Conservation (phyloP, 2,888 invertebrate species). For the Drosophila pegasa region DNA sequence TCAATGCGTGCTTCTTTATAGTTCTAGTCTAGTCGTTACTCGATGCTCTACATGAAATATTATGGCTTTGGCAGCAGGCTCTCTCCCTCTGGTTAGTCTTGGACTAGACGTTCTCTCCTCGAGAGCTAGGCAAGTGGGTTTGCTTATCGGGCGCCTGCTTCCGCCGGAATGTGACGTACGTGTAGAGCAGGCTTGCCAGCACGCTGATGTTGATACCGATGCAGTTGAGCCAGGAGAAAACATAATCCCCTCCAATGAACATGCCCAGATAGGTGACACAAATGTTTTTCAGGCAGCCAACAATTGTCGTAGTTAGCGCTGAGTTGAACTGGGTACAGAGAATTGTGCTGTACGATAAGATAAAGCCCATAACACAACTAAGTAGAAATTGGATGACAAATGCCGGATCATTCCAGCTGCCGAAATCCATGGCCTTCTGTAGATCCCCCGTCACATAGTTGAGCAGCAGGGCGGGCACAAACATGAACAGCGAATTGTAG, state of each 20-base stretch:
- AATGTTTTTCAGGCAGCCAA: conserved; percentile 99
- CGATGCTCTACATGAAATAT: conserved; percentile 32
- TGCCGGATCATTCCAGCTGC: conserved; percentile 90
- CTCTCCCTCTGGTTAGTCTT: conserved; percentile 12
- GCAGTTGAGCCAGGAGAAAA: conserved; percentile 97
- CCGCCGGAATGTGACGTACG: conserved; percentile 91
- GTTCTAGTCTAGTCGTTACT: conserved; percentile 14
- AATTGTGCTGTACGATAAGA: conserved; percentile 97
- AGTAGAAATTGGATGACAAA: conserved; percentile 93
- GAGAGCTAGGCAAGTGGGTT: conserved; percentile 73
- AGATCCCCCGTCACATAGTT: conserved; percentile 92
- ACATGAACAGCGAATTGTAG: conserved; percentile 96
- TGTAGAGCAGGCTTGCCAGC: conserved; percentile 93
- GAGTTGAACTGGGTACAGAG: conserved; percentile 98
- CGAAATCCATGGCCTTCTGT: conserved; percentile 88
- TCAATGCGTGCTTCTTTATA: conserved; percentile 25
- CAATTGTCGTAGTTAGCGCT: conserved; percentile 99
- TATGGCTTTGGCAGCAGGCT: conserved; percentile 68
- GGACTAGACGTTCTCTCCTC: conserved; percentile 77
- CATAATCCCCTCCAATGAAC: conserved; percentile 99
- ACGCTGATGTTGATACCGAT: conserved; percentile 98
- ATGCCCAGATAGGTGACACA: conserved; percentile 99
- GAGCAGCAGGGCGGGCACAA: conserved; percentile 89
- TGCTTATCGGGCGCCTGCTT: conserved; percentile 84
- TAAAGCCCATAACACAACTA: conserved; percentile 98